phyloP scores from a whole-genome alignment of 1,140 invertebrate species.

The Drosophila dunni region DNA sequence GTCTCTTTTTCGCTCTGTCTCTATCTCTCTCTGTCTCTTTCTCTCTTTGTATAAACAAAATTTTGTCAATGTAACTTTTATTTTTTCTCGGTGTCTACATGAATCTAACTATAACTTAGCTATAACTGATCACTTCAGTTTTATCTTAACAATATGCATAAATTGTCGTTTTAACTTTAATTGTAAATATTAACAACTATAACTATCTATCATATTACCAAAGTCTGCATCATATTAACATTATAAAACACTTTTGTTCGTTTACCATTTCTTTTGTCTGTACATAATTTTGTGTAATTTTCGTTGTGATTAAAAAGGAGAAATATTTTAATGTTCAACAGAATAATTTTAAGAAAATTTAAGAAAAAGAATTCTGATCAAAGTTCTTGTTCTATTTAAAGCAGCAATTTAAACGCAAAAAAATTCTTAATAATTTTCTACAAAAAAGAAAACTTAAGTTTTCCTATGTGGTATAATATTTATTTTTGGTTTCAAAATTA shows the following conservation, averaged over 20 bases:
- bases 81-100: neutral
- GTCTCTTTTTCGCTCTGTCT: neutral
- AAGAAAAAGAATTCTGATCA: too few species aligned
- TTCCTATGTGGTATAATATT: too few species aligned
- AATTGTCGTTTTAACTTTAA: neutral
- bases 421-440: too few species aligned
- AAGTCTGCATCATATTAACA: neutral
- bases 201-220: neutral
- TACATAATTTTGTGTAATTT: neutral
- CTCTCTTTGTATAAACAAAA: neutral
- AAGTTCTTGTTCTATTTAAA: too few species aligned
- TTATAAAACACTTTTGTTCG: neutral
- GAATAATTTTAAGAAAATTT: too few species aligned
- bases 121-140: neutral
- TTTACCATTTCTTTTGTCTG: neutral
- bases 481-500: too few species aligned
- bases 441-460: too few species aligned
- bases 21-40: constrained; percentile 14
- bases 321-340: too few species aligned
- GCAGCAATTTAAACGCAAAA: too few species aligned
- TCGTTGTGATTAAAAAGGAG: neutral
- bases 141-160: neutral
- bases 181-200: neutral
- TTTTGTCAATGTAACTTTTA: neutral
- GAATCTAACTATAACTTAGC: neutral